Conservation (phyloP, 2,888 invertebrate genomes). For the Aporophyla nigra region DNA sequence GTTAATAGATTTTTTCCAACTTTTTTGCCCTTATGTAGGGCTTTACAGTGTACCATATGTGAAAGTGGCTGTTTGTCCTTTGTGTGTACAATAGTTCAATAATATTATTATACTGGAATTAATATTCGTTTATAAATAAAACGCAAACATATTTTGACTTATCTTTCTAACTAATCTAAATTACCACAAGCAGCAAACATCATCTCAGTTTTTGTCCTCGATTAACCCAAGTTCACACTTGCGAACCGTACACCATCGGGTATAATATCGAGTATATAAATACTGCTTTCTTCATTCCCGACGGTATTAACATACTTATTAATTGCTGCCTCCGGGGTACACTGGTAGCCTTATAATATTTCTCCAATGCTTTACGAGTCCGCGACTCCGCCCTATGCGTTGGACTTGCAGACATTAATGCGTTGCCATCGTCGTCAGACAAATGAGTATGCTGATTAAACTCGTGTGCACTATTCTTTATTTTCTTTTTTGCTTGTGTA, state of each 20-base stretch:
- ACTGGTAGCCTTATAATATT: conserved; percentile 87
- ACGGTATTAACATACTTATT: conserved; percentile 88
- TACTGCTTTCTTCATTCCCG: conserved; percentile 71
- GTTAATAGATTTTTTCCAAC: background rate
- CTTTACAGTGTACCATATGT: too few species aligned
- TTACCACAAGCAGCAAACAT: conserved; percentile 29
- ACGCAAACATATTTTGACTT: conserved; percentile 1
- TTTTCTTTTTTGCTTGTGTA: conserved; percentile 69
- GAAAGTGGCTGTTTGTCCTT: too few species aligned
- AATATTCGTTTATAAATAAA: background rate
- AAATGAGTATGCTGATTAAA: conserved; percentile 88
- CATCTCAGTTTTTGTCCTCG: conserved; percentile 44
- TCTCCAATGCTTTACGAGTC: conserved; percentile 85
- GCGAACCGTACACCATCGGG: conserved; percentile 67
- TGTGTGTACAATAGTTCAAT: background rate
- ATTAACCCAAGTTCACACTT: conserved; percentile 75
- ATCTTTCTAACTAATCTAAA: conserved; percentile 21
- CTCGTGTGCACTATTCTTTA: conserved; percentile 77
- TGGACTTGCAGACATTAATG: conserved; percentile 75
- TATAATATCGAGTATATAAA: conserved; percentile 71
- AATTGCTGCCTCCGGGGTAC: conserved; percentile 87
- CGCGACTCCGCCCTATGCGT: conserved; percentile 82
- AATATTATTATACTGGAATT: background rate
- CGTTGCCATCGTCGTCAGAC: conserved; percentile 77
- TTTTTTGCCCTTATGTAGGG: background rate